Evolutionary conservation across 2,797 vertebrate species (phyloP).

Genomic region (Microctenopoma stevenorrisi): DNA sequence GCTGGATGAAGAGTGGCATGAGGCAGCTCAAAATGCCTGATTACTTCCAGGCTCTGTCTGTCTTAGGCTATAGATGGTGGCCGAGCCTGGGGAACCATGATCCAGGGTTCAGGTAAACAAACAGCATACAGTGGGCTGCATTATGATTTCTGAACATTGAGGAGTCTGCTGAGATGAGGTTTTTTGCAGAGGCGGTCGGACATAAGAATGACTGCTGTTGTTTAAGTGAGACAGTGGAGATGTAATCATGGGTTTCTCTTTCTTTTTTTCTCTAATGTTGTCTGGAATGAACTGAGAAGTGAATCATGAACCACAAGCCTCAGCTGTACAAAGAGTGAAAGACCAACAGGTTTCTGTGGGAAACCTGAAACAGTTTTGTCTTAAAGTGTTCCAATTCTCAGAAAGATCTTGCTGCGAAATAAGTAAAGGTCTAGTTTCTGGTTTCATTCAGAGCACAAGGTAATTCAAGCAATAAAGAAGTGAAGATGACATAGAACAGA

Average conservation of each 20-base stretch:
- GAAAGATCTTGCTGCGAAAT: conserved; percentile 53
- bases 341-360: conserved; percentile 51
- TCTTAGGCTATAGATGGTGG: conserved; percentile 61
- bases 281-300: conserved; percentile 50
- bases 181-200: conserved; percentile 49
- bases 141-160: conserved; percentile 60
- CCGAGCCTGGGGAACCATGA: conserved; percentile 46
- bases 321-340: conserved; percentile 56
- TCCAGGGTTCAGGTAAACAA: conserved; percentile 76
- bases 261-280: conserved; percentile 47
- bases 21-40: conserved; percentile 62
- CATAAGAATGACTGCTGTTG: conserved; percentile 59
- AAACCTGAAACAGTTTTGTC: conserved; percentile 69
- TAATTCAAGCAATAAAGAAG: conserved; percentile 24
- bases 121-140: conserved; percentile 60
- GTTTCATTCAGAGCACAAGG: conserved; percentile 30
- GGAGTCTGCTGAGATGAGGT: conserved; percentile 64
- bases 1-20: conserved; percentile 70
- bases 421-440: conserved; percentile 42
- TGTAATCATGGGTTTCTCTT: conserved; percentile 49
- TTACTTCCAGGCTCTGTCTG: conserved; percentile 72
- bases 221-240: conserved; percentile 58
- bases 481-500: conserved; percentile 30
- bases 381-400: conserved; percentile 66
- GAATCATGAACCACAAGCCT: conserved; percentile 74